A percentile compares a stretch with the other conserved stretches of the same genome.
phyloP scores from a whole-genome alignment of 1,140 invertebrate genomes.

The Brachionus rotundiformis region DNA sequence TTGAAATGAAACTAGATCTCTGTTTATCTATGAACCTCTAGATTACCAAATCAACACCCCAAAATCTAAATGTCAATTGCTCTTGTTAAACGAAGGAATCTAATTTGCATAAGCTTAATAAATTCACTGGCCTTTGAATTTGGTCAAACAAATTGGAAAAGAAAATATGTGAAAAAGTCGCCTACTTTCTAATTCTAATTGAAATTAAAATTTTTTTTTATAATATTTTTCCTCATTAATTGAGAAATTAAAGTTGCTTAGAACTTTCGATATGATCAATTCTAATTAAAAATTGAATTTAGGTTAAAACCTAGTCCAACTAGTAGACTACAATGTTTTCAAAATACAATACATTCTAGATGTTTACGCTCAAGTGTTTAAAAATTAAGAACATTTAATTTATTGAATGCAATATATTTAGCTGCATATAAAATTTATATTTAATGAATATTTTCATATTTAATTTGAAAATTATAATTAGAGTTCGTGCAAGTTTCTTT shows the following conservation, averaged over 20 bases:
- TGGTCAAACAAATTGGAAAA: not conserved
- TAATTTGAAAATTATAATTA: conserved; percentile 10
- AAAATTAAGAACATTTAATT: not conserved
- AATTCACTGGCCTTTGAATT: not conserved
- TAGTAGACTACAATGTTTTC: not conserved
- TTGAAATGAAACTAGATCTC: not conserved
- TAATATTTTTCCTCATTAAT: no score
- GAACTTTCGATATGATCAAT: not conserved
- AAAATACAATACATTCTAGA: not conserved
- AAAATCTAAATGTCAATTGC: not conserved
- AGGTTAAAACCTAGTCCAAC: not conserved
- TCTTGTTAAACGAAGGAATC: not conserved
- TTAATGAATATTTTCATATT: conserved; percentile 5
- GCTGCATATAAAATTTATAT: conserved; percentile 13
- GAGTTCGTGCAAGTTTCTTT: not conserved
- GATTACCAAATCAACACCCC: not conserved
- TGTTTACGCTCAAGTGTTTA: not conserved
- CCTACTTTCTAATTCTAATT: no score
- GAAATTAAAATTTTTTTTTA: no score
- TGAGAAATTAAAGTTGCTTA: no score
- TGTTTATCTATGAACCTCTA: not conserved
- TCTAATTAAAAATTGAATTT: not conserved
- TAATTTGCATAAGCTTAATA: conserved; percentile 9
- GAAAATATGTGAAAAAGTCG: no score
- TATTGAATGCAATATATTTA: not conserved